These are phyloP conservation scores for Drosophila histrio DNA, from an alignment of 2,888 invertebrate species.

Conservation along the genomic window DNA sequence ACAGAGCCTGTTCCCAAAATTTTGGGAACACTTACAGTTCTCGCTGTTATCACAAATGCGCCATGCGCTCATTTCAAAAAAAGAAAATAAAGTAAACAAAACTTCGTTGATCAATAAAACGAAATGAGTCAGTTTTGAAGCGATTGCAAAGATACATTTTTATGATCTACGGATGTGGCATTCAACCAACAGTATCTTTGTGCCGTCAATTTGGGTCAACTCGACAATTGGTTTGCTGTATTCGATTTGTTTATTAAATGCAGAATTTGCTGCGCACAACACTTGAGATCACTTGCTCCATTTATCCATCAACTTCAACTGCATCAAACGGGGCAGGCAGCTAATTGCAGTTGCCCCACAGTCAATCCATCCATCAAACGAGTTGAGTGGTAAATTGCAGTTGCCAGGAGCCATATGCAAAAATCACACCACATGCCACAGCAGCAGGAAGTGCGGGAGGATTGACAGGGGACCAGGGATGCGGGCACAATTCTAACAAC, in stretches of 20 bases:
- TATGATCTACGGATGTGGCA: slow-evolving; percentile 8
- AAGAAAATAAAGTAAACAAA: slow-evolving; percentile 10
- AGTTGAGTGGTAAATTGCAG: slow-evolving; percentile 39
- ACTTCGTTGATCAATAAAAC: slow-evolving; percentile 26
- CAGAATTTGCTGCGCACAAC: slow-evolving; percentile 22
- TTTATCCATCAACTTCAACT: slow-evolving; percentile 47
- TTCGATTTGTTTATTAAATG: slow-evolving; percentile 69
- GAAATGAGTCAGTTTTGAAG: slow-evolving; percentile 33
- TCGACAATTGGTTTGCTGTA: slow-evolving; percentile 50
- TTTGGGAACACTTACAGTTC: slow-evolving; percentile 12
- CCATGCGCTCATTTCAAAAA: neutral
- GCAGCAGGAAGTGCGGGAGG: neutral
- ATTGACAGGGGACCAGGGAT: neutral
- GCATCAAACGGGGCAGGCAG: slow-evolving; percentile 40
- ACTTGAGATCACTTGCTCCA: slow-evolving; percentile 53
- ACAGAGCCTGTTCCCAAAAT: slow-evolving; percentile 1
- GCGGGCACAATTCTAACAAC: neutral
- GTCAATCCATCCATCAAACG: slow-evolving; percentile 50
- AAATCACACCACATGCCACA: neutral
- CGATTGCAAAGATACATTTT: slow-evolving; percentile 13
- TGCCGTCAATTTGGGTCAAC: slow-evolving; percentile 52
- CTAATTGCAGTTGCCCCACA: slow-evolving; percentile 47
- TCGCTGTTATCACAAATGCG: neutral
- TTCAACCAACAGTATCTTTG: neutral
- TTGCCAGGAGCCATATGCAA: slow-evolving; percentile 15